Evolutionary conservation across 2,797 vertebrate genomes (phyloP), one percentile per base, ranked within the genome.

Genomic region (Denticeps clupeoides): DNA sequence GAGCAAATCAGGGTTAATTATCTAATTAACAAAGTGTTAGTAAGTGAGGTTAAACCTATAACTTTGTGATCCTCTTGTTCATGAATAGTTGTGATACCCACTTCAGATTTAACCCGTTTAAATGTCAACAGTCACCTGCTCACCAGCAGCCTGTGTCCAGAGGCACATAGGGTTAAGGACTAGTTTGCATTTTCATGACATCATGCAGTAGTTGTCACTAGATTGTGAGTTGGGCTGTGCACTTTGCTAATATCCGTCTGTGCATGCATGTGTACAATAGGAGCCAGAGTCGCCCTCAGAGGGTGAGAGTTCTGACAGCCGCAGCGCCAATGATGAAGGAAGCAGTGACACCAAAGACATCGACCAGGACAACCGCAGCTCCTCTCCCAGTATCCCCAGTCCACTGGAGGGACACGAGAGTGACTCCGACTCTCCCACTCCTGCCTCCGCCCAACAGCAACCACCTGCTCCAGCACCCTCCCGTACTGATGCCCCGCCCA

Each of bases 311-410:
- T 97, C 94, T 0, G 94, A 97, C 67, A 96, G 94, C 65, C 95
- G 89, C 69, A 97, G 94, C 1, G 89, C 92, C 73, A 94, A 95
- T 7, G 93, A 97, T 0, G 93, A 98, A 53, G 90, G 91, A 50
- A 95, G 93, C 82, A 97, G 92, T 0, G 95, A 99, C 71, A 85
- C 93, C 72, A 99, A 99, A 81, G 95, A 98, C 82, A 98, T 99
- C 0, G 95, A 99, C 80, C 95, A 99, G 80, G 95, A 99, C 76
- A 99, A 99, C 80, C 89, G 94, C 68, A 98, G 94, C 83, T 98
- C 95, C 0, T 97, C 94, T 1, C 95, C 95, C 59, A 99, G 95
- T 75, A 91, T 99, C 69, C 85, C 94, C 44, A 97, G 94, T 71
- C 95, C 95, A 2, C 89, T 91, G 2, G 90, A 87, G 19, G 93